These are phyloP conservation scores for Lacanobia oleracea DNA, from an alignment of 2,888 invertebrate species.

Conservation along the genomic window DNA sequence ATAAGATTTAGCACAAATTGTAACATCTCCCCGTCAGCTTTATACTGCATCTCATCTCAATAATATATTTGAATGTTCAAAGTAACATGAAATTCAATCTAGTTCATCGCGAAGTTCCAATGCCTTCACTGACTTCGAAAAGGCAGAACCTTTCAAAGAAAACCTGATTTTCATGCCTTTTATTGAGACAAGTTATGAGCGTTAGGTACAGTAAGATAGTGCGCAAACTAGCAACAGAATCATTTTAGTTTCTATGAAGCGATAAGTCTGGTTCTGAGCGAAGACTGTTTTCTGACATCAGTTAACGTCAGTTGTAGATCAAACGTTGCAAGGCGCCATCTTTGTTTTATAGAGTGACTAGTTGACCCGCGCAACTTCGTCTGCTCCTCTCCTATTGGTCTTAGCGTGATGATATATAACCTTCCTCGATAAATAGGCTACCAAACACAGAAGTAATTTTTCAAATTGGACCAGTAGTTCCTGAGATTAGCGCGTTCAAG, in stretches of 20 bases:
- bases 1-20: slow-evolving; percentile 14
- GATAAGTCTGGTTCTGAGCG: background rate
- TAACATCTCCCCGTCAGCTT: slow-evolving; percentile 9
- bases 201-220: background rate
- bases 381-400: too few species aligned
- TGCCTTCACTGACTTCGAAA: slow-evolving; percentile 1
- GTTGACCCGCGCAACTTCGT: too few species aligned
- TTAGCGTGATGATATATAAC: too few species aligned
- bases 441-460: too few species aligned
- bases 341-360: background rate
- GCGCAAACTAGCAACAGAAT: background rate
- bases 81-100: slow-evolving; percentile 24
- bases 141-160: background rate
- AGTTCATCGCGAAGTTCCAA: slow-evolving; percentile 1
- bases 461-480: too few species aligned
- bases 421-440: too few species aligned
- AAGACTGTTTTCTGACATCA: background rate
- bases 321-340: background rate
- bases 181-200: background rate
- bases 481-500: too few species aligned
- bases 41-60: slow-evolving; percentile 24
- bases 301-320: background rate
- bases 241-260: background rate
- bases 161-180: background rate
- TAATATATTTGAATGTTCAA: slow-evolving; percentile 6